Conservation (phyloP, 2,113 vertebrate genomes). For the Microcebus jonahi region DNA sequence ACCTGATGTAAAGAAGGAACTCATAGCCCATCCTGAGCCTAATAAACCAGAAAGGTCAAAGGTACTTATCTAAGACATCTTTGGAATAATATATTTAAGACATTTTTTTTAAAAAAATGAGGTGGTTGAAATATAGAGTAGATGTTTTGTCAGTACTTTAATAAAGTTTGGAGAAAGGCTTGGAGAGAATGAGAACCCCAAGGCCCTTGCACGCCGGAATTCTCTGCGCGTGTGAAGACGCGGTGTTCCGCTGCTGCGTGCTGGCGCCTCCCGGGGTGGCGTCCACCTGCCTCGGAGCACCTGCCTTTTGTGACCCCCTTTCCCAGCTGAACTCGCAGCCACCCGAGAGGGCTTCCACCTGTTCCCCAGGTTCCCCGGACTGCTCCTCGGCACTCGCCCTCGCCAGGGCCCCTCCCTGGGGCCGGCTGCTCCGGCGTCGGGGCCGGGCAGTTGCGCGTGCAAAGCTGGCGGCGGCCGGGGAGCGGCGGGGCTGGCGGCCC, state of each 20-base stretch:
- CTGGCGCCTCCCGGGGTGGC: neutral
- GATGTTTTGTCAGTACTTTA: neutral
- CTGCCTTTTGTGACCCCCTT: neutral
- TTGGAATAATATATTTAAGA: neutral
- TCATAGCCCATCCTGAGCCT: neutral
- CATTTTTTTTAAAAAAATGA: neutral
- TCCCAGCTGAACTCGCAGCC: neutral
- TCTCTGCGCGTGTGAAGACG: neutral
- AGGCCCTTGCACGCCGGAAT: neutral
- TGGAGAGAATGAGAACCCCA: neutral
- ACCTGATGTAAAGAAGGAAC: neutral
- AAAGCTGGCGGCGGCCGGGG: neutral
- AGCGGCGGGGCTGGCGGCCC: too few relatives aligned
- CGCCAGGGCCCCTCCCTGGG: neutral
- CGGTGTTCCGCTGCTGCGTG: accelerated
- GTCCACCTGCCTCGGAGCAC: neutral
- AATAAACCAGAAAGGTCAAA: neutral
- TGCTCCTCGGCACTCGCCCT: too few relatives aligned
- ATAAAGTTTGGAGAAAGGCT: neutral
- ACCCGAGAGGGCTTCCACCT: neutral
- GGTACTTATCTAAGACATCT: neutral
- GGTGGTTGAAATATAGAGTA: neutral
- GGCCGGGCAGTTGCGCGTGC: neutral
- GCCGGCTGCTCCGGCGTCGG: neutral
- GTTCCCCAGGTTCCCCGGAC: neutral